Evolutionary conservation across 2,888 invertebrate genomes (phyloP).

Genomic region (Carabus problematicus): DNA sequence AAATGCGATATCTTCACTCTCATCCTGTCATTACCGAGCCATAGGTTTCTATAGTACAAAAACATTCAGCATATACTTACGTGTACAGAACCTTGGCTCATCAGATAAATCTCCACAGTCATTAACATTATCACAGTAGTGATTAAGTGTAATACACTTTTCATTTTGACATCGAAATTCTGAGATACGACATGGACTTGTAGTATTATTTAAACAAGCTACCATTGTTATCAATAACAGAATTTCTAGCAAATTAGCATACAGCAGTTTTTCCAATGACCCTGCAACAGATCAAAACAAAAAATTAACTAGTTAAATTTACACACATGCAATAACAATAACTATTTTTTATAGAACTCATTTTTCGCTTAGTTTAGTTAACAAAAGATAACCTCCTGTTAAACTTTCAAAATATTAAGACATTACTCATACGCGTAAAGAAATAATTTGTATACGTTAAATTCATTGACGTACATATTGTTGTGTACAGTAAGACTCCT

Average conservation of each 20-base stretch:
- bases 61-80: constrained; percentile 64
- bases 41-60: neutral
- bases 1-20: too few species aligned
- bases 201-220: constrained; percentile 48
- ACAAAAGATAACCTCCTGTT: too few species aligned
- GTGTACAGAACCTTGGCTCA: constrained; percentile 81
- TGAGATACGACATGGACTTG: constrained; percentile 68
- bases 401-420: too few species aligned
- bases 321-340: too few species aligned
- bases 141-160: constrained; percentile 72
- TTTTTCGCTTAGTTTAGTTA: too few species aligned
- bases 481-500: too few species aligned
- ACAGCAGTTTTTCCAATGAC: neutral
- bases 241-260: neutral
- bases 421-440: too few species aligned
- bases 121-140: constrained; percentile 79
- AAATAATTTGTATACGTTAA: neutral
- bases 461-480: too few species aligned
- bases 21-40: too few species aligned
- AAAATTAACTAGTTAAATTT: neutral
- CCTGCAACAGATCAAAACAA: neutral
- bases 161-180: constrained; percentile 74
- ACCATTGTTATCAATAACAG: neutral
- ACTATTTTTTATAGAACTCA: too few species aligned
- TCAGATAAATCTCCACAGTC: constrained; percentile 84